These are phyloP conservation scores for Mus pahari DNA, from an alignment of 2,113 vertebrate species.

Conservation along the genomic window DNA sequence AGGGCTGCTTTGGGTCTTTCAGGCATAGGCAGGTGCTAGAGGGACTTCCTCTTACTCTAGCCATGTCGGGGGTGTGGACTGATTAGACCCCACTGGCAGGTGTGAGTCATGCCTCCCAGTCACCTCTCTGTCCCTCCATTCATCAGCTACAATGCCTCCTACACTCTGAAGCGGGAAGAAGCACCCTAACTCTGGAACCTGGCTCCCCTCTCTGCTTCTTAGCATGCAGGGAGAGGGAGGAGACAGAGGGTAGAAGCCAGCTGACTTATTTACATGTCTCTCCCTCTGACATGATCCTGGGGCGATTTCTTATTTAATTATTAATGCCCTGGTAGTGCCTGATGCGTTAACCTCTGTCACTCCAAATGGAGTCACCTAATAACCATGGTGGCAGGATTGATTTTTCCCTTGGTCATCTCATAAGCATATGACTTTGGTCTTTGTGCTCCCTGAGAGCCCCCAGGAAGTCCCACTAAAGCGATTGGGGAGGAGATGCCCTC, in stretches of 20 bases:
- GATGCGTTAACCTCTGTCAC: conserved; percentile 85
- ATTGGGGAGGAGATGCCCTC: conserved; percentile 56
- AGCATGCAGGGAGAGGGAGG: neutral
- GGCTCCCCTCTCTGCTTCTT: neutral
- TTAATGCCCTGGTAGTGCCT: conserved; percentile 74
- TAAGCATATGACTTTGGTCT: conserved; percentile 66
- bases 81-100: neutral
- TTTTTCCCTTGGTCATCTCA: conserved; percentile 87
- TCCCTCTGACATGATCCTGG: conserved; percentile 15
- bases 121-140: neutral
- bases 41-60: neutral
- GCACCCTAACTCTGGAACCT: neutral
- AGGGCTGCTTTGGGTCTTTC: neutral
- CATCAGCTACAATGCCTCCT: too few relatives aligned
- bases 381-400: conserved; percentile 86
- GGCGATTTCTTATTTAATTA: conserved; percentile 80
- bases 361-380: conserved; percentile 84
- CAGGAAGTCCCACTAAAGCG: conserved; percentile 68
- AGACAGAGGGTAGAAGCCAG: neutral
- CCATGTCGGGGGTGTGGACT: neutral
- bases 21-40: neutral
- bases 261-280: conserved; percentile 1
- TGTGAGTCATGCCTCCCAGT: neutral
- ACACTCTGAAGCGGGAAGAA: neutral
- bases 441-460: neutral